phyloP scores from a whole-genome alignment of 2,113 vertebrate genomes.

The Pseudonaja textilis region DNA sequence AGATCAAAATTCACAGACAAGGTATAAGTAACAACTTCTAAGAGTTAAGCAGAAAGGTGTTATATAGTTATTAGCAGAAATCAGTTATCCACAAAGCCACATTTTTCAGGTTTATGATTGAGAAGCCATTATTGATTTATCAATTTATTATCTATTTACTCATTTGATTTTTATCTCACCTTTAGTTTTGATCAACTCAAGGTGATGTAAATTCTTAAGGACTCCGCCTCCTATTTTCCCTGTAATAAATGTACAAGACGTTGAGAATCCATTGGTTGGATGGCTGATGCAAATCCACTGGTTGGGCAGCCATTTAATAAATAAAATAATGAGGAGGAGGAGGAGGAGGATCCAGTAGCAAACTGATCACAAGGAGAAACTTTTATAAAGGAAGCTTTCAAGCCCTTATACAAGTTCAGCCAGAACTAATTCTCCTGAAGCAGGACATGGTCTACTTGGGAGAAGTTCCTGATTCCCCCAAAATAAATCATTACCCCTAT shows the following conservation, averaged over 20 bases:
- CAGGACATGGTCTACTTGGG: neutral
- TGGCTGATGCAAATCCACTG: no score
- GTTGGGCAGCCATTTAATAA: neutral
- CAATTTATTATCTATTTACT: neutral
- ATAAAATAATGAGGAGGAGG: neutral
- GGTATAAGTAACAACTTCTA: neutral
- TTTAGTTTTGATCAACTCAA: neutral
- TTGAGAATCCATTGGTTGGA: neutral
- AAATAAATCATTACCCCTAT: neutral
- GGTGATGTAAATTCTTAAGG: neutral
- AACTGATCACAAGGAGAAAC: neutral
- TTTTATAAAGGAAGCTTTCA: neutral
- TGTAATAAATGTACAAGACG: neutral
- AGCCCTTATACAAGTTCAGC: neutral
- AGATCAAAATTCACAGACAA: neutral
- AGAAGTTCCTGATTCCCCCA: neutral
- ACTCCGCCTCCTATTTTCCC: neutral
- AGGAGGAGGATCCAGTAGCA: neutral
- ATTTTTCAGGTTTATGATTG: neutral
- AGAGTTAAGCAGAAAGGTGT: neutral
- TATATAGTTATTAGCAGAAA: neutral
- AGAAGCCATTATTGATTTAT: neutral
- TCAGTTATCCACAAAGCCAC: neutral
- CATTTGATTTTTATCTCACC: neutral
- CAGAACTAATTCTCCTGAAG: neutral